Base-by-base conservation (phyloP, 1,140 invertebrate species). In the Thrips palmi region DNA sequence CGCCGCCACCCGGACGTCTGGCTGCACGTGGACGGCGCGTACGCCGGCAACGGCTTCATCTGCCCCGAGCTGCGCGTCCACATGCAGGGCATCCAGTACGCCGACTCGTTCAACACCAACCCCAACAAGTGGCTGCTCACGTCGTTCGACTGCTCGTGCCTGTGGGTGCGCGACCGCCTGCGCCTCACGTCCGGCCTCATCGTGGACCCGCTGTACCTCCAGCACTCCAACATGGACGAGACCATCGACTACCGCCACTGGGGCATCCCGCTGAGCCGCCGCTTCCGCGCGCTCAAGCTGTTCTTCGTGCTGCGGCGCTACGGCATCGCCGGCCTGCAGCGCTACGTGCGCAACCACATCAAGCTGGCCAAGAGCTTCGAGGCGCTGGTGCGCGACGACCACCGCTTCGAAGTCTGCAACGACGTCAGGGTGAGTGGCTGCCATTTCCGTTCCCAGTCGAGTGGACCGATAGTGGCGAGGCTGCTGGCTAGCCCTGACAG, bases 51-150 rank as follows among this genome's bases (percentile, higher is more conserved):
- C 45, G 67, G 77, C 1, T 79, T 88, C 47, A 82, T 91, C 39
- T 80, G 85, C 43, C 80, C 82, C 0, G 85, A 89, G 57, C 69
- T 85, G 56, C 62, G 77, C 43, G 60, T 65, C 21, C 60, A 82
- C 20, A 72, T 83, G 52, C 64, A 69, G 41, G 75, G 84, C 2
- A 70, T 89, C 15, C 76, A 88, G 59, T 73, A 80, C 52, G 86
- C 82, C 0, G 79, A 82, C 50, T 89, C 85, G 0, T 83, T 93
- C 52, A 91, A 91, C 50, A 84, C 80, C 1, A 94, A 94, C 58
- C 81, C 87, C 0, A 91, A 91, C 54, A 94, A 94, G 58, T 89
- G 85, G 75, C 63, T 93, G 49, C 56, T 93, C 14, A 75, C 82
- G 0, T 86, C 86, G 53, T 89, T 88, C 48, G 88, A 93, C 51